A percentile compares a stretch with the other conserved stretches of the same genome.
phyloP scores from a whole-genome alignment of 2,888 invertebrate genomes.

The Lingula anatina region DNA sequence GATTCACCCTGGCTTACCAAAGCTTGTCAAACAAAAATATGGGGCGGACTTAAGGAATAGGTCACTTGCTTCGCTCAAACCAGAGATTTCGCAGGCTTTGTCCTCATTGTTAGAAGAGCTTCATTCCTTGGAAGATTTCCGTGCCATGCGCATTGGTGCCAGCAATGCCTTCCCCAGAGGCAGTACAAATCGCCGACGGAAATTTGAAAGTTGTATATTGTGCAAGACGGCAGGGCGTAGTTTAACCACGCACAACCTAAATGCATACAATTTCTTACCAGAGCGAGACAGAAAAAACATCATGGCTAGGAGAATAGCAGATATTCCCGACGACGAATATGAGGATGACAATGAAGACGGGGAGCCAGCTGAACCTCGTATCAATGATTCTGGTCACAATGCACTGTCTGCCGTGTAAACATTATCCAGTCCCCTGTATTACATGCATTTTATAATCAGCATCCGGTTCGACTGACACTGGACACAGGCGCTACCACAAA shows the following conservation, averaged over 20 bases:
- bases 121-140: too few relatives aligned
- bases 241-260: not conserved
- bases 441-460: not conserved
- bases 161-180: too few relatives aligned
- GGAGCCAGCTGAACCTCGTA: not conserved
- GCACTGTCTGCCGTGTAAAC: not conserved
- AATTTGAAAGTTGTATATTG: not conserved
- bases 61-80: too few relatives aligned
- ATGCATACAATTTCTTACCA: not conserved
- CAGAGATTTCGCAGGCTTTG: too few relatives aligned
- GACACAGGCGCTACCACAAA: conserved; percentile 8
- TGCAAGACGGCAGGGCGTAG: not conserved
- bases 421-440: not conserved
- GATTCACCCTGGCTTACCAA: too few relatives aligned
- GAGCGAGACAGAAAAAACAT: not conserved
- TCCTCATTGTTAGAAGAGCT: too few relatives aligned
- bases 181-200: not conserved
- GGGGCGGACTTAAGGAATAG: too few relatives aligned
- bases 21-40: too few relatives aligned
- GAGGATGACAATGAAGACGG: not conserved
- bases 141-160: too few relatives aligned
- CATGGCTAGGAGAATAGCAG: not conserved
- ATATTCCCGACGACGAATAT: not conserved
- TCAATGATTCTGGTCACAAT: not conserved
- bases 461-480: conserved; percentile 2